Base-by-base conservation (phyloP, 2,113 vertebrate species). In the Euleptes europaea region DNA sequence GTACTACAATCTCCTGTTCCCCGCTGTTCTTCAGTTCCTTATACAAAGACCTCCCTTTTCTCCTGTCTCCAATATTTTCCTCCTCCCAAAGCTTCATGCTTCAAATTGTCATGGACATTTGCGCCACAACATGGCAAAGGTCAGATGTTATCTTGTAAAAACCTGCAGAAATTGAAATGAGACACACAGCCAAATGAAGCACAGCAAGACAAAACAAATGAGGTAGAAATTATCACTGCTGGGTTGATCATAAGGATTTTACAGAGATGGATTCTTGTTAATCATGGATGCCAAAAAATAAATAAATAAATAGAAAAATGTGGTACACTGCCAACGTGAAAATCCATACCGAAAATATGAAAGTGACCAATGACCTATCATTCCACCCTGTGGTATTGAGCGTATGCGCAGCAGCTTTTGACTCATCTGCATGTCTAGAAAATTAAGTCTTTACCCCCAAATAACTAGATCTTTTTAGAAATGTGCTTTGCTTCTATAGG, bases 161-260 rank as follows among this genome's bases (percentile, higher is more conserved):
- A 80, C 84, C 82, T 88, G 51, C 47, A 84, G 11, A 60, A 66
- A 72, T 82, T 92, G 75, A 90, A 87, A 87, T 12, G 49, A 84
- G 44, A 54, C 76, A 78, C 35, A 85, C 31, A 89, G 80, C 75
- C 87, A 79, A 88, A 87, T 77, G 73, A 83, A 90, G 75, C 82
- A 89, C 70, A 88, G 42, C 73, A 87, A 78, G 88, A 77, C 84
- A 88, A 70, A 87, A 38, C 69, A 87, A 81, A 88, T 88, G 63
- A 88, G 79, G 66, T 85, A 65, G 79, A 91, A 92, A 85, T 87
- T 54, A 88, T 60, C 84, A 23, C 63, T 63, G 73, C 85, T 88
- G 82, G 90, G 87, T 86, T 90, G 86, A 90, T 91, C 75, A 86
- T 84, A 89, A 89, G 13, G 69, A 54, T 83, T 42, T 70, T 86